Percentiles rank a stretch among this genome's conserved stretches.
phyloP scores from a whole-genome alignment of 2,797 vertebrate genomes.

The Falco cherrug region DNA sequence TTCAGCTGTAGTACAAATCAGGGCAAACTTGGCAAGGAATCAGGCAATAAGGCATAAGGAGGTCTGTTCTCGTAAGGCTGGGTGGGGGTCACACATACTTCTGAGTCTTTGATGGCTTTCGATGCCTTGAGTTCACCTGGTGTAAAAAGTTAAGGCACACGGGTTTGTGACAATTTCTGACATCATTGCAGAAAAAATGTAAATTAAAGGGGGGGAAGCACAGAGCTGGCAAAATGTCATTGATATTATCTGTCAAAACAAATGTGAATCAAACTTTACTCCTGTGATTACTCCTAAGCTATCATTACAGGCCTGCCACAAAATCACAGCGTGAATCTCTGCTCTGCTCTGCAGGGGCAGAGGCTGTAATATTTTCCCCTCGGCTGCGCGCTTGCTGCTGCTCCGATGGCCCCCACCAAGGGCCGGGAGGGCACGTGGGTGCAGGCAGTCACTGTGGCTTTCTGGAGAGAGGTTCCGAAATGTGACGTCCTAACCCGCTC shows the following conservation, averaged over 20 bases:
- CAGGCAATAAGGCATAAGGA: background rate
- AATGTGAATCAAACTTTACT: background rate
- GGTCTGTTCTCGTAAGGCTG: background rate
- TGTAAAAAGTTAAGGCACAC: background rate
- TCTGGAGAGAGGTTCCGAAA: background rate
- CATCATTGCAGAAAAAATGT: background rate
- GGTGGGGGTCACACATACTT: background rate
- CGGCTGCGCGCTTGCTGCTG: accelerated
- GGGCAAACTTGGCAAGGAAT: background rate
- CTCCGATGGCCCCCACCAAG: background rate
- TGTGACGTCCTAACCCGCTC: background rate
- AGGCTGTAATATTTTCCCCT: background rate
- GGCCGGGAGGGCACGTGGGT: accelerated
- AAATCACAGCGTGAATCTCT: background rate
- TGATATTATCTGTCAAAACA: background rate
- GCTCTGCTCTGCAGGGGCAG: background rate
- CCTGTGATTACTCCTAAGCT: background rate
- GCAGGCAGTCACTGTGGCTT: background rate
- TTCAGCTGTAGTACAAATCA: background rate
- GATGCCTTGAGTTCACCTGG: background rate
- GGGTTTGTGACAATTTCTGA: background rate
- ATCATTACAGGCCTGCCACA: background rate
- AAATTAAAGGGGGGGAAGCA: background rate
- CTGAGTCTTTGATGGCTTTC: background rate
- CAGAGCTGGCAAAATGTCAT: background rate